Evolutionary conservation across 2,113 vertebrate genomes (phyloP), one percentile per base, ranked within the genome.

Genomic region (Archocentrus centrarchus): DNA sequence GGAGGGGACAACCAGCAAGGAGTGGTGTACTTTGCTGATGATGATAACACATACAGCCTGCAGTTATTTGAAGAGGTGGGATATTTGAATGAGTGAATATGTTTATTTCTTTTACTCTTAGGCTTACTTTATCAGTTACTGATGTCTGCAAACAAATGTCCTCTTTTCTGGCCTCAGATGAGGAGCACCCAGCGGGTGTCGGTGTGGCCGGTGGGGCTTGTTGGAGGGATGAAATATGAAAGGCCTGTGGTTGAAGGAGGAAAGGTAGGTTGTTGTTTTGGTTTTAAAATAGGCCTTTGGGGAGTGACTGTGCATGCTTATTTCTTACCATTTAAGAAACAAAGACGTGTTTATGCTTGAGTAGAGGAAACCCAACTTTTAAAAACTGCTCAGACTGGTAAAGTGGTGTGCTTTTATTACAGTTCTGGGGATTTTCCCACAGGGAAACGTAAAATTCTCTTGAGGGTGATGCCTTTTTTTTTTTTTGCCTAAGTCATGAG

Each of bases 121-220:
- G 35, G 15, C 15, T 62, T 53, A 32, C 22, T 24, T 30, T 17
- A 5, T 27, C n/a, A 6, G 14, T 83, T 5, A 0, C 27, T 58
- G 50, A 81, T 11, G 7, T 0, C 0, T 7, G 3, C 0, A 20
- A 13, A 77, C 39, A 53, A 66, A 62, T 22, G 5, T 75, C 20
- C 10, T 66, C 17, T 41, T 64, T 30, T 88, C 53, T 93, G 55
- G 50, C 53, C 14, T 24, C 87, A 98, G 97, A 98, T 98, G 96
- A 97, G 97, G 58, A 93, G 92, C 90, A 98, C 97, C 11, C 93
- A 93, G 59, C 95, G 95, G 5, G 97, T 98, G 11, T 97, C 97
- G 0, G 97, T 98, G 61, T 98, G 97, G 97, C 97, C 97, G 0
- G 97, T 98, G 79, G 97, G 97, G 24, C 94, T 98, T 53, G 97